These are phyloP conservation scores for Harmothoe impar DNA, from an alignment of 2,888 invertebrate genomes.

Conservation along the genomic window DNA sequence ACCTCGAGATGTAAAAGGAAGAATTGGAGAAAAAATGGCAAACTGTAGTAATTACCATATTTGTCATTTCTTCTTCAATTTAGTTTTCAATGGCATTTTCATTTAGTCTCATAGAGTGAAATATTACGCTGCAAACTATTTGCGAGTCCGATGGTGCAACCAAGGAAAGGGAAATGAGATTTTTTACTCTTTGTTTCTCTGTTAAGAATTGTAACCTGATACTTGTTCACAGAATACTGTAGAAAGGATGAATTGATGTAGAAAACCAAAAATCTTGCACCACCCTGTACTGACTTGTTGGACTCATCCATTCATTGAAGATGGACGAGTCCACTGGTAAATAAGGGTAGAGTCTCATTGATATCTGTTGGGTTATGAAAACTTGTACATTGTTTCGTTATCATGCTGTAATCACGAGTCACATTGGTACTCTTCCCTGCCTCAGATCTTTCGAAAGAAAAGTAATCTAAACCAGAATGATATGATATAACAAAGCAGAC, in stretches of 20 bases:
- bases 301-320: constrained; percentile 33
- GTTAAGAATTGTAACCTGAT: constrained; percentile 17
- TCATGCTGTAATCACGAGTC: too few relatives aligned
- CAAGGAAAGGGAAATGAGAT: constrained; percentile 52
- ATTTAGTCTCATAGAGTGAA: not conserved
- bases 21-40: constrained; percentile 13
- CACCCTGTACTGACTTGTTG: constrained; percentile 38
- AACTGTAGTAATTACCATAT: not conserved
- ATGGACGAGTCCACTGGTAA: not conserved
- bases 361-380: constrained; percentile 44
- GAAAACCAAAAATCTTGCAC: constrained; percentile 33
- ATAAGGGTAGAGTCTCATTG: constrained; percentile 5
- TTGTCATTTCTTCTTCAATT: constrained; percentile 43
- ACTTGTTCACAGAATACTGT: constrained; percentile 23
- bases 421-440: constrained; percentile 13
- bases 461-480: not conserved
- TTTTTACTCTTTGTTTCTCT: constrained; percentile 48
- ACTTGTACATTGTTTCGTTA: constrained; percentile 33
- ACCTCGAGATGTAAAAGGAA: not conserved
- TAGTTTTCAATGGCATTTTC: constrained; percentile 50
- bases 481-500: not conserved
- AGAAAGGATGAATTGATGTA: constrained; percentile 9
- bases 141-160: constrained; percentile 48
- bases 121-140: not conserved
- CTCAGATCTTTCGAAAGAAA: constrained; percentile 18